These are phyloP conservation scores for Beroe ovata DNA, from an alignment of 37 sponge, comb jelly and placozoan species.

Conservation along the genomic window DNA sequence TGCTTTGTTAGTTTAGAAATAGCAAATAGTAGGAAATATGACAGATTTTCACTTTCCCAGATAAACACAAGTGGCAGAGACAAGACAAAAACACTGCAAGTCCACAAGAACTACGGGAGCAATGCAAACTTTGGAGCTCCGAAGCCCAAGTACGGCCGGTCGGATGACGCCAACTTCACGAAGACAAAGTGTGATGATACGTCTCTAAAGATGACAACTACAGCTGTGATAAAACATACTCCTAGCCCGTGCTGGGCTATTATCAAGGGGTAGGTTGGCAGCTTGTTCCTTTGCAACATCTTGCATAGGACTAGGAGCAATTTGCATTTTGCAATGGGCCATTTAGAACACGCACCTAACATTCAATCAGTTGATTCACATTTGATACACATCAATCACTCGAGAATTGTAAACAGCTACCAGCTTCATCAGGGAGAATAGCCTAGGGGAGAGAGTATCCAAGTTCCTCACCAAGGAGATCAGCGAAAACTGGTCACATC, in stretches of 20 bases:
- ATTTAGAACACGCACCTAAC: no score
- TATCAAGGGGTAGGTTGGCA: conserved; percentile 25
- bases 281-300: no score
- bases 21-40: no score
- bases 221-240: not conserved
- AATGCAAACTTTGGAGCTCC: not conserved
- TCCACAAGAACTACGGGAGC: not conserved
- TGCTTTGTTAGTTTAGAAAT: no score
- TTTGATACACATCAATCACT: no score
- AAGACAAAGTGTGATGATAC: not conserved
- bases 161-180: not conserved
- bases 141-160: not conserved
- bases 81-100: not conserved
- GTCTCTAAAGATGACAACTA: not conserved
- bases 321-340: no score
- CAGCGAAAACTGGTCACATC: not conserved
- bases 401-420: not conserved
- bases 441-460: conserved; percentile 5
- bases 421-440: conserved; percentile 61
- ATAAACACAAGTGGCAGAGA: not conserved
- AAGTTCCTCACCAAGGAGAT: not conserved
- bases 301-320: no score
- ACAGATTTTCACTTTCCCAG: not conserved
- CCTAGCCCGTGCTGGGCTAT: conserved; percentile 52
- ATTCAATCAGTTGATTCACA: no score